Conservation (phyloP, 2,888 invertebrate genomes). For the Ommatoiulus sabulosus region DNA sequence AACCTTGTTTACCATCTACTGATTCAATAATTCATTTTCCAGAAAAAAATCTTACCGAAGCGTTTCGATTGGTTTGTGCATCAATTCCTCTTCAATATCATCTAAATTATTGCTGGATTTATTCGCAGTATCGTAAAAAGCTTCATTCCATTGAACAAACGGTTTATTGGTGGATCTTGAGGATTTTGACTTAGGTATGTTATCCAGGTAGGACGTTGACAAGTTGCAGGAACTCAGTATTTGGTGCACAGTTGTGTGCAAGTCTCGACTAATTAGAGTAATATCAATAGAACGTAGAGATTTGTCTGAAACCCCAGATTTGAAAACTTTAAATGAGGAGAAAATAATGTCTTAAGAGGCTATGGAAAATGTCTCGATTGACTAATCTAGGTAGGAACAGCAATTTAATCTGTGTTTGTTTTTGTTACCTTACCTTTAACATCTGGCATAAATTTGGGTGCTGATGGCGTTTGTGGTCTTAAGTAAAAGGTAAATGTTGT, state of each 20-base stretch:
- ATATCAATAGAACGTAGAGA: conserved; percentile 73
- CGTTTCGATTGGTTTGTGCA: conserved; percentile 13
- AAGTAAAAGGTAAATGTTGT: conserved; percentile 84
- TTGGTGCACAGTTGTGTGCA: conserved; percentile 80
- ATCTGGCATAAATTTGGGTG: background rate
- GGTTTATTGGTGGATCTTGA: background rate
- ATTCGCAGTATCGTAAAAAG: background rate
- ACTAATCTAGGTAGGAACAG: too few species aligned
- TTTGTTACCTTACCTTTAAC: background rate
- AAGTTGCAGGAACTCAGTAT: conserved; percentile 85
- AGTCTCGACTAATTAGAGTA: conserved; percentile 76
- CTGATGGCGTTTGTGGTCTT: conserved; percentile 66
- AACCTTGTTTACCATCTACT: background rate
- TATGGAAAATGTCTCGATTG: too few species aligned
- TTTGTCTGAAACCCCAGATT: conserved; percentile 21
- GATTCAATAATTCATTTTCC: conserved; percentile 41
- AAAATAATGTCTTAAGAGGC: conserved; percentile 17
- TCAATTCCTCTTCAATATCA: background rate
- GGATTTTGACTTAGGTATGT: conserved; percentile 68
- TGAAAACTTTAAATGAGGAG: conserved; percentile 5
- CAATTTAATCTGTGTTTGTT: background rate
- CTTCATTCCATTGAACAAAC: background rate
- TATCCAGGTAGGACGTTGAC: conserved; percentile 87
- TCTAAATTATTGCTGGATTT: background rate
- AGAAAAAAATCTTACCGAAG: conserved; percentile 12